A percentile compares a stretch with the other conserved stretches of the same genome.
phyloP scores from a whole-genome alignment of 1,140 invertebrate species.

The Acromyrmex heyeri region DNA sequence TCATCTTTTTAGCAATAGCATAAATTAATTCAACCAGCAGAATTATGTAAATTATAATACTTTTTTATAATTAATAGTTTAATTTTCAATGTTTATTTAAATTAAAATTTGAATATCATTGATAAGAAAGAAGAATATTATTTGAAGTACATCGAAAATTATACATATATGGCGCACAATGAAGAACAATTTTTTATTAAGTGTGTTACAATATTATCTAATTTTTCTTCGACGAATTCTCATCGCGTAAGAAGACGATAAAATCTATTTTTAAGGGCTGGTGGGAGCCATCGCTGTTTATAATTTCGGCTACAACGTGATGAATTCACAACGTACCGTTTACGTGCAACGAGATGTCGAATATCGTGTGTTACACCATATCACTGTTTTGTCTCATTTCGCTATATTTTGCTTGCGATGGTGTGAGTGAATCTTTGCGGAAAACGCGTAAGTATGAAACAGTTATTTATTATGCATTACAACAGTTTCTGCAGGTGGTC shows the following conservation, averaged over 20 bases:
- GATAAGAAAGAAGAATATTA: background rate
- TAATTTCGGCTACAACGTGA: slow-evolving; percentile 39
- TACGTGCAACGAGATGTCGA: slow-evolving; percentile 49
- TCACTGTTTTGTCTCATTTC: slow-evolving; percentile 58
- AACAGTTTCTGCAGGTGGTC: background rate
- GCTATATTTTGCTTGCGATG: slow-evolving; percentile 53
- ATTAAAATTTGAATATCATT: background rate
- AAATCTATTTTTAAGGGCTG: slow-evolving; percentile 62
- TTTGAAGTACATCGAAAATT: background rate
- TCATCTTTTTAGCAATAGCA: too few relatives aligned
- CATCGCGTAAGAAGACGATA: slow-evolving; percentile 3
- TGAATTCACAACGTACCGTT: slow-evolving; percentile 31
- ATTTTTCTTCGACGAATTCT: slow-evolving; percentile 12
- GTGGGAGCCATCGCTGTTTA: background rate
- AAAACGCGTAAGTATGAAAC: slow-evolving; percentile 60
- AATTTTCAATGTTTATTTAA: background rate
- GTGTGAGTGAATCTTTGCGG: slow-evolving; percentile 50
- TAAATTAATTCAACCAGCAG: too few relatives aligned
- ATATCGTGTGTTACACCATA: slow-evolving; percentile 6
- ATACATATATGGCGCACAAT: background rate
- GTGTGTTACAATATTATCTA: background rate
- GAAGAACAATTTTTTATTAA: background rate
- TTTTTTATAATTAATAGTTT: background rate
- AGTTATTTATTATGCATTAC: background rate
- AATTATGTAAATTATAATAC: too few relatives aligned